Evolutionary conservation across 2,888 invertebrate genomes (phyloP).

Genomic region (Brachylomia viminalis): DNA sequence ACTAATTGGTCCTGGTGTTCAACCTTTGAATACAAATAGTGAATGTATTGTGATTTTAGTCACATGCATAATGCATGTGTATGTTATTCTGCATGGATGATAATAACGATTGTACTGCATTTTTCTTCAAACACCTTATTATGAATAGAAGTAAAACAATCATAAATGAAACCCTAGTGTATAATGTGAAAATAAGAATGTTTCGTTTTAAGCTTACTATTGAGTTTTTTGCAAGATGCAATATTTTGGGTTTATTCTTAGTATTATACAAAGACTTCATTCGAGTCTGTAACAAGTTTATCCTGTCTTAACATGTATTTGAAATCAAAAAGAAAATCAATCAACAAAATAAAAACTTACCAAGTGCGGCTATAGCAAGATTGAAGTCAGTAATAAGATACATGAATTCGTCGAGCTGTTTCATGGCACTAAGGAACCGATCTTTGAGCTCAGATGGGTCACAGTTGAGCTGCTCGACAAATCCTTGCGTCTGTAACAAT

Average conservation of each 20-base stretch:
- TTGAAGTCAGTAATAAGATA: slow-evolving; percentile 86
- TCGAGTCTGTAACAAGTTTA: neutral
- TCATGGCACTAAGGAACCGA: slow-evolving; percentile 81
- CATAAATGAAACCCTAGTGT: neutral
- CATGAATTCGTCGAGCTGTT: slow-evolving; percentile 84
- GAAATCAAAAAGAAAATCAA: neutral
- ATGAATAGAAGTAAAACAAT: neutral
- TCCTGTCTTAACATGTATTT: neutral
- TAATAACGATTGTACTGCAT: neutral
- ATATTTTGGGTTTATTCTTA: neutral
- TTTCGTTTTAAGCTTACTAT: neutral
- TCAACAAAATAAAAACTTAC: slow-evolving; percentile 67
- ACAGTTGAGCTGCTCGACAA: slow-evolving; percentile 82
- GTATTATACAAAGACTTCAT: neutral
- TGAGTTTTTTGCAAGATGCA: neutral
- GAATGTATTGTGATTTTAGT: slow-evolving; percentile 3
- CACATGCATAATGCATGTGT: neutral
- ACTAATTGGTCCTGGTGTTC: too few species aligned
- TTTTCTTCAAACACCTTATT: neutral
- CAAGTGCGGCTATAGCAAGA: slow-evolving; percentile 78
- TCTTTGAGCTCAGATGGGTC: slow-evolving; percentile 83
- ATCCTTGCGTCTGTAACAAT: slow-evolving; percentile 77
- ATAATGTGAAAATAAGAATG: neutral
- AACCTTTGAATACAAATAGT: neutral
- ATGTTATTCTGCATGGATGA: too few species aligned